Percentiles rank a stretch among this genome's conserved stretches.
Evolutionary conservation across 2,888 invertebrate genomes (phyloP).

Genomic region (Folsomia manolachei): DNA sequence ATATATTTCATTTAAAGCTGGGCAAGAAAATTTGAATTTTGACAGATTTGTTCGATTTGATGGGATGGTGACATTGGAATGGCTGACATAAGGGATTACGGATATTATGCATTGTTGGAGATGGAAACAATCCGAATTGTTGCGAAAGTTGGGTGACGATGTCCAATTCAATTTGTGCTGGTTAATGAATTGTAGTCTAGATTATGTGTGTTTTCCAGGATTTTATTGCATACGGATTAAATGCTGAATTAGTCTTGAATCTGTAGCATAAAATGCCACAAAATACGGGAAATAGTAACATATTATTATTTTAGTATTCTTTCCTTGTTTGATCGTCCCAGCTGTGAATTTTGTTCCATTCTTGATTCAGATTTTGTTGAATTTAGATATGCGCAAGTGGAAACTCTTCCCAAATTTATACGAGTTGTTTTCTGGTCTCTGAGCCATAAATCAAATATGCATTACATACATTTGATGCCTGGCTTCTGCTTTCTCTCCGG

Average conservation of each 20-base stretch:
- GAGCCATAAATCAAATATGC: constrained; percentile 30
- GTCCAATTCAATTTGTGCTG: too few species aligned
- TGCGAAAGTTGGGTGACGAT: too few species aligned
- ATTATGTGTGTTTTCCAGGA: too few species aligned
- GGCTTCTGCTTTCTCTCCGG: neutral
- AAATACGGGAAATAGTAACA: too few species aligned
- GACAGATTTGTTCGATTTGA: neutral
- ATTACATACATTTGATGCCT: constrained; percentile 22
- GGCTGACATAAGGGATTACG: too few species aligned
- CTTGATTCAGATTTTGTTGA: neutral
- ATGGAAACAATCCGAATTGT: too few species aligned
- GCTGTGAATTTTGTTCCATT: neutral
- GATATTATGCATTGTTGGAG: too few species aligned
- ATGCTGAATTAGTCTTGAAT: too few species aligned
- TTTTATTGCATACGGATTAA: too few species aligned
- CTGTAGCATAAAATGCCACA: too few species aligned
- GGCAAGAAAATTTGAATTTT: neutral
- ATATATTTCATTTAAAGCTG: neutral
- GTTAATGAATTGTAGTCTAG: too few species aligned
- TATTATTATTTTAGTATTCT: neutral
- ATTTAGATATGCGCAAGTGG: neutral
- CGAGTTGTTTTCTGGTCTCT: constrained; percentile 6
- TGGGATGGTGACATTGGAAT: too few species aligned
- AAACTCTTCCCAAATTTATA: neutral
- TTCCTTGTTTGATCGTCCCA: constrained; percentile 10